Conservation (phyloP, 2,888 invertebrate genomes). For the Hedychridium roseum region DNA sequence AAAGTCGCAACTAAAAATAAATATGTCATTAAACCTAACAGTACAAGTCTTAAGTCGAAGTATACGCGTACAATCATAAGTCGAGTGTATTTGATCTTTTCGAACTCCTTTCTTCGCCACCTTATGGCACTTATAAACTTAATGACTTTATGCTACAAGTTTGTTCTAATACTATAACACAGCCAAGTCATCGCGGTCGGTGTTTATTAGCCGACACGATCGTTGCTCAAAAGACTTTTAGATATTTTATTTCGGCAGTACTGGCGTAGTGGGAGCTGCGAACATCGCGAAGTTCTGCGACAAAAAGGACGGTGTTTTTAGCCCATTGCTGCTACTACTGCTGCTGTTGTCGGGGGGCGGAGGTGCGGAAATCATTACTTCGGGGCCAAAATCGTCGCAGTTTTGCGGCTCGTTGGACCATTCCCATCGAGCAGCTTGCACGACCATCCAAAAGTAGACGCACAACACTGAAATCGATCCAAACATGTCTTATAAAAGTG, state of each 20-base stretch:
- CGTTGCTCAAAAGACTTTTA: not conserved
- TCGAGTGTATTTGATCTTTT: too few species aligned
- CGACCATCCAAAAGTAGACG: slow-evolving; percentile 54
- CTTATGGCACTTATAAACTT: too few species aligned
- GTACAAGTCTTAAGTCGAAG: not conserved
- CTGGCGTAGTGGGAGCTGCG: slow-evolving; percentile 33
- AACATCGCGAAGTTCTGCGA: slow-evolving; percentile 43
- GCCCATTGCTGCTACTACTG: slow-evolving; percentile 33
- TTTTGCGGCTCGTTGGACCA: slow-evolving; percentile 31
- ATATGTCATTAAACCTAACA: not conserved
- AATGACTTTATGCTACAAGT: too few species aligned
- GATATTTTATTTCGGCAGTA: slow-evolving; percentile 22
- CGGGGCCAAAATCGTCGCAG: slow-evolving; percentile 10
- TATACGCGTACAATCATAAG: too few species aligned
- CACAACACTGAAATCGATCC: slow-evolving; percentile 47
- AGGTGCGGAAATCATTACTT: not conserved
- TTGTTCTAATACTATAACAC: slow-evolving; percentile 1
- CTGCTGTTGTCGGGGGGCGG: slow-evolving; percentile 10
- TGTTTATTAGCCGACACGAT: not conserved
- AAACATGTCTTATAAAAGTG: too few species aligned
- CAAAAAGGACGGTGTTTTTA: slow-evolving; percentile 56
- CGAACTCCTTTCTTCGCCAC: too few species aligned
- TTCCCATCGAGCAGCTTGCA: slow-evolving; percentile 50
- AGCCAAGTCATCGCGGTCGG: slow-evolving; percentile 6
- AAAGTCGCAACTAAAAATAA: not conserved